A percentile compares a stretch with the other conserved stretches of the same genome.
These are phyloP conservation scores for Cyprinodon brontotheroides DNA, from an alignment of 2,113 vertebrate genomes.

Conservation along the genomic window DNA sequence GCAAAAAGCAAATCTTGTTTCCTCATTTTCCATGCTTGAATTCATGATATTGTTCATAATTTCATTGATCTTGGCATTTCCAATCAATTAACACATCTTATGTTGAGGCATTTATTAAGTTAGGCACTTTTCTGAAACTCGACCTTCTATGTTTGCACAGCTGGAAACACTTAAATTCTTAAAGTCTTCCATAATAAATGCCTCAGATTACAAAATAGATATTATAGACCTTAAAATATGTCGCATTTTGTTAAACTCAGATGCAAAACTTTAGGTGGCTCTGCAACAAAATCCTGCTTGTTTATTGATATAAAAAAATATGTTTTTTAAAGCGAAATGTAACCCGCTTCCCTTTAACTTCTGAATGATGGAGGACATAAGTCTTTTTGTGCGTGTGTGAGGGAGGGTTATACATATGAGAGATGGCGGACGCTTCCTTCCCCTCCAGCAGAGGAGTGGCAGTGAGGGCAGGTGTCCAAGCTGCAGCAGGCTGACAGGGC, in stretches of 20 bases:
- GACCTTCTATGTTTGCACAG: background rate
- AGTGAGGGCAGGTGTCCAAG: conserved; percentile 46
- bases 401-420: conserved; percentile 4
- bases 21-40: conserved; percentile 48
- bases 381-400: background rate
- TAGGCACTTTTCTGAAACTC: conserved; percentile 13
- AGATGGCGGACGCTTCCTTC: conserved; percentile 31
- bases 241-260: background rate
- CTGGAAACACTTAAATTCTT: conserved; percentile 2
- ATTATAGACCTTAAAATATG: background rate
- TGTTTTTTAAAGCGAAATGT: conserved; percentile 18
- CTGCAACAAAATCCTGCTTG: background rate
- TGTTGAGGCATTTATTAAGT: conserved; percentile 21
- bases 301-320: background rate
- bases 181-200: conserved; percentile 4
- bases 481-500: conserved; percentile 38
- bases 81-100: conserved; percentile 52
- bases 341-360: conserved; percentile 34
- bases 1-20: conserved; percentile 52
- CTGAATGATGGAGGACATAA: conserved; percentile 21
- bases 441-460: conserved; percentile 32
- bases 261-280: background rate
- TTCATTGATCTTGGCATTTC: conserved; percentile 34
- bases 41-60: conserved; percentile 31
- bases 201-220: background rate